Conservation (phyloP, 2,113 vertebrate species). For the Scophthalmus maximus region DNA sequence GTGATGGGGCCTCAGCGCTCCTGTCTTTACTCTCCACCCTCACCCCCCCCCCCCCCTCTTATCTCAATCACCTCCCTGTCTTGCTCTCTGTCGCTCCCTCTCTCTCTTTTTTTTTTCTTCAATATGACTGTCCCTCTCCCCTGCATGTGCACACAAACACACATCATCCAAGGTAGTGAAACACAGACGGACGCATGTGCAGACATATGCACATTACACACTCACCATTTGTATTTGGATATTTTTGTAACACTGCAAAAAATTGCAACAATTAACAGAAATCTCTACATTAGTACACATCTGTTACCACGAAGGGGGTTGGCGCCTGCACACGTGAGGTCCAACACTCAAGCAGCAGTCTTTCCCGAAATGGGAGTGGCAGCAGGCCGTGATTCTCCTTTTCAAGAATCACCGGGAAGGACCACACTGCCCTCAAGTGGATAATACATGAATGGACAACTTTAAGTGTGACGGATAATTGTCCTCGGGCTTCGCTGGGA, state of each 20-base stretch:
- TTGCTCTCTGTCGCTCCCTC: slow-evolving; percentile 12
- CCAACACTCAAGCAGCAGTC: slow-evolving; percentile 3
- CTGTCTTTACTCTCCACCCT: slow-evolving; percentile 51
- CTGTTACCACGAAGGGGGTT: slow-evolving; percentile 1
- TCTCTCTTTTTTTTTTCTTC: slow-evolving; percentile 7
- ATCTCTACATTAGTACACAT: neutral
- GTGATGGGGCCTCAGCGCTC: slow-evolving; percentile 44
- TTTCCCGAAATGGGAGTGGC: slow-evolving; percentile 67
- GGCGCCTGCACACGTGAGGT: slow-evolving; percentile 3
- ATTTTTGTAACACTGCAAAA: no score
- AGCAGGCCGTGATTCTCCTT: neutral
- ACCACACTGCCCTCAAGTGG: slow-evolving; percentile 63
- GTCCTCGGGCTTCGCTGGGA: slow-evolving; percentile 7
- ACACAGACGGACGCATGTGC: neutral
- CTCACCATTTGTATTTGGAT: neutral
- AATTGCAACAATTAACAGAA: no score
- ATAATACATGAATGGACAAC: neutral
- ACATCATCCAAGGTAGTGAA: neutral
- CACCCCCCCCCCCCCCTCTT: slow-evolving; percentile 42
- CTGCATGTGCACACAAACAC: neutral
- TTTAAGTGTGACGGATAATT: slow-evolving; percentile 6
- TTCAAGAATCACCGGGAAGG: slow-evolving; percentile 6
- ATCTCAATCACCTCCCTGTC: slow-evolving; percentile 31
- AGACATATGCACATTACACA: neutral
- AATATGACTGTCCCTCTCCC: neutral